Conservation (phyloP, 2,888 invertebrate species). For the Orgyia antiqua region DNA sequence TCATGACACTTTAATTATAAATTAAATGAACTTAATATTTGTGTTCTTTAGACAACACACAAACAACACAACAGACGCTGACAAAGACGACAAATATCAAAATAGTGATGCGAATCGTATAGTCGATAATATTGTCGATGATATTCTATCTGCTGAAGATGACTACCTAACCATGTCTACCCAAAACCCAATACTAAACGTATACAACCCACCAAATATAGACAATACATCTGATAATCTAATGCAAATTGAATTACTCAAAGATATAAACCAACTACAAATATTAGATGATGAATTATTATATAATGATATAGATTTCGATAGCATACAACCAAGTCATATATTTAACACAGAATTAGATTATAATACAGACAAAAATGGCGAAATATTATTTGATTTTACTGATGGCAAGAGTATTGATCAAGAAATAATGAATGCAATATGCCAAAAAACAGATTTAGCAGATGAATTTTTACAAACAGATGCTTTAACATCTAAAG, state of each 20-base stretch:
- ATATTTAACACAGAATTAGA: conserved; percentile 51
- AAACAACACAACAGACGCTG: conserved; percentile 24
- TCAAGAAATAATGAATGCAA: conserved; percentile 58
- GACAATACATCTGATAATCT: conserved; percentile 44
- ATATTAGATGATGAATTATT: conserved; percentile 62
- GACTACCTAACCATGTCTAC: conserved; percentile 59
- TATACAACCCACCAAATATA: conserved; percentile 33
- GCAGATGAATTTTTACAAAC: conserved; percentile 54
- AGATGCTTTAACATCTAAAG: conserved; percentile 31
- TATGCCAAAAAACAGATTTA: conserved; percentile 52
- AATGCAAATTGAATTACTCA: conserved; percentile 63
- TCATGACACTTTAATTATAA: background rate
- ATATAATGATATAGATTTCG: conserved; percentile 66
- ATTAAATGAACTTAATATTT: background rate
- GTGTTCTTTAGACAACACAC: conserved; percentile 39
- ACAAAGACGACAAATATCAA: conserved; percentile 32
- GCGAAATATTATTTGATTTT: conserved; percentile 55
- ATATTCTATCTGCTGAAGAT: conserved; percentile 65
- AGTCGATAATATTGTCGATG: conserved; percentile 66
- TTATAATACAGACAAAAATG: conserved; percentile 41
- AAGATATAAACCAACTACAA: conserved; percentile 66
- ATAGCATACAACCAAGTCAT: conserved; percentile 55
- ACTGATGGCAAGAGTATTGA: conserved; percentile 50
- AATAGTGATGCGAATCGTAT: conserved; percentile 35
- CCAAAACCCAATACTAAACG: conserved; percentile 45